Conservation (phyloP, 2,888 invertebrate genomes). For the Drosophila formosana region DNA sequence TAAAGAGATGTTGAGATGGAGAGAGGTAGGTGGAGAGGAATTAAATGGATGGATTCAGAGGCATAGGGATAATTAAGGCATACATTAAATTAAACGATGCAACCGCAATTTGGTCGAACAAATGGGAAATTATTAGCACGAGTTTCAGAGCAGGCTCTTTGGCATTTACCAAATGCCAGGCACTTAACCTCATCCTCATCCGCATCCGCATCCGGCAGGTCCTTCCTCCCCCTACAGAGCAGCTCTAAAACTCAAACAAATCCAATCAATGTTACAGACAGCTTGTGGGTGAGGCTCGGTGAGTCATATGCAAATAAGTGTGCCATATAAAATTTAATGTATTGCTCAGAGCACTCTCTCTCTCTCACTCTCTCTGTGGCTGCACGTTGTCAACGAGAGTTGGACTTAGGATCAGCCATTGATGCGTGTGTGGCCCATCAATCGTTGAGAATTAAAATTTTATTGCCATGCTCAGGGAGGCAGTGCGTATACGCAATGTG, state of each 20-base stretch:
- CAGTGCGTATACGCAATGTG: slow-evolving; percentile 40
- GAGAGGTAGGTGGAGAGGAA: not conserved
- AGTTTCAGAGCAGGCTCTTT: slow-evolving; percentile 38
- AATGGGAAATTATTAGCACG: slow-evolving; percentile 66
- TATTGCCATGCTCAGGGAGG: slow-evolving; percentile 47
- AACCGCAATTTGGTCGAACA: slow-evolving; percentile 59
- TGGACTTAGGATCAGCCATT: slow-evolving; percentile 17
- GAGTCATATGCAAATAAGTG: slow-evolving; percentile 66
- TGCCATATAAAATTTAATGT: slow-evolving; percentile 58
- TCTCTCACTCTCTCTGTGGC: not conserved
- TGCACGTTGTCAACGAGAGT: slow-evolving; percentile 23
- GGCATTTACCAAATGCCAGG: slow-evolving; percentile 70
- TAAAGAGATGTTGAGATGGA: not conserved
- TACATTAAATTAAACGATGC: slow-evolving; percentile 60
- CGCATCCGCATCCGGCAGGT: slow-evolving; percentile 23
- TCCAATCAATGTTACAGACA: slow-evolving; percentile 73
- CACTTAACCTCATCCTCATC: slow-evolving; percentile 68
- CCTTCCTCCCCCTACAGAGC: not conserved
- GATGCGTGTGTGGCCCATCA: slow-evolving; percentile 59
- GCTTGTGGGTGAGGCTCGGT: slow-evolving; percentile 23
- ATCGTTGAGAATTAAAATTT: slow-evolving; percentile 77
- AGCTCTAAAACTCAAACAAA: slow-evolving; percentile 68
- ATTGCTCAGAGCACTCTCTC: slow-evolving; percentile 15
- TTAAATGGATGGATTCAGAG: slow-evolving; percentile 21
- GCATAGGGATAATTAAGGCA: slow-evolving; percentile 47